Evolutionary conservation across 2,888 invertebrate species (phyloP).

Genomic region (Drosophila nr. perissopoda): DNA sequence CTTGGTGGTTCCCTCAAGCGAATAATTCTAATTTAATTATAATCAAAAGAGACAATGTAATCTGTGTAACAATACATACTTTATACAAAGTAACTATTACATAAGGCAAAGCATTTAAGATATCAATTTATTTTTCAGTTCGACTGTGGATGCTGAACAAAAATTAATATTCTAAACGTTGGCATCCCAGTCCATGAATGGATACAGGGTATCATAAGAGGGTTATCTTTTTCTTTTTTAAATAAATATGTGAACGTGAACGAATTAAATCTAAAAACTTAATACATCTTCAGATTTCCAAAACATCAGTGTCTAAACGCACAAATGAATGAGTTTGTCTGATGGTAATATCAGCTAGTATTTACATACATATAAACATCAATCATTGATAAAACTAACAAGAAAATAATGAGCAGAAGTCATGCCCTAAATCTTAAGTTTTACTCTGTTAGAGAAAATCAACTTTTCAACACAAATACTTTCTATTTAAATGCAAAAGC

Average conservation of each 20-base stretch:
- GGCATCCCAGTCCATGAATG: background rate
- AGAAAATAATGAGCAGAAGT: background rate
- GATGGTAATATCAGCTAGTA: slow-evolving; percentile 3
- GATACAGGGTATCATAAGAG: slow-evolving; percentile 13
- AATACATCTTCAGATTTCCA: slow-evolving; percentile 17
- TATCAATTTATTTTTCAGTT: background rate
- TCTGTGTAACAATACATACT: too few relatives aligned
- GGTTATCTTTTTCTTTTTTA: background rate
- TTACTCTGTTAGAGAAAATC: background rate
- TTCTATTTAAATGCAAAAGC: slow-evolving; percentile 55
- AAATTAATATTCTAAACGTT: background rate
- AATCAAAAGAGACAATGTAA: too few relatives aligned
- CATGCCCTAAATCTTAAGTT: slow-evolving; percentile 18
- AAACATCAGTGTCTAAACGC: slow-evolving; percentile 27
- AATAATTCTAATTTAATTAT: too few relatives aligned
- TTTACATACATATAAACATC: slow-evolving; percentile 22
- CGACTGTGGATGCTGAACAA: background rate
- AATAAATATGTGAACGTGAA: slow-evolving; percentile 51
- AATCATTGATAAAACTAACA: slow-evolving; percentile 9
- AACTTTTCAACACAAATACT: slow-evolving; percentile 44
- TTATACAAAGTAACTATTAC: too few relatives aligned
- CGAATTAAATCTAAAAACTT: slow-evolving; percentile 63
- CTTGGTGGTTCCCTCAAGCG: too few relatives aligned
- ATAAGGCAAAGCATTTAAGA: background rate
- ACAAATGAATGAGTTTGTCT: background rate